Evolutionary conservation across 2,888 invertebrate genomes (phyloP), one percentile per base, ranked within the genome.

Genomic region (Idaea aversata): DNA sequence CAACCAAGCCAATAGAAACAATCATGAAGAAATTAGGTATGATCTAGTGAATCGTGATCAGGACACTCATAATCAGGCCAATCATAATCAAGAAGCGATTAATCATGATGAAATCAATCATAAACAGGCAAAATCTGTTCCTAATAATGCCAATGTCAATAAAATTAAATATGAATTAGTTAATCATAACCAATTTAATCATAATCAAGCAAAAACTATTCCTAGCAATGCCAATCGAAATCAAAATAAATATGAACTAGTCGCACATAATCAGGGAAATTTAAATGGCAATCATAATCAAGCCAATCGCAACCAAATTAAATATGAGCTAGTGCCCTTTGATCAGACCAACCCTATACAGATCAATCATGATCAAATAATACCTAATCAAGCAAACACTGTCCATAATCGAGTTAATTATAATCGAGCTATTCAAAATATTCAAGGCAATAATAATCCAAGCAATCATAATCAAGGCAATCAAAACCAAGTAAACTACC

Each of bases 401-500:
- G 36, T 36, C 0, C 6, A 5, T 47, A 47, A 47, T 47, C 47
- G 47, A 10, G 47, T 47, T 5, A 47, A 47, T 47, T 47, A 47
- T 10, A 47, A 47, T 47, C 47, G 47, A 47, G 47, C 47, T 47
- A 47, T 47, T 47, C 47, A 47, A 47, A 1, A 6, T 10, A 13
- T 47, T 7, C 47, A 47, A 16, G 58, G 15, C 15, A 58, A 58
- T 25, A 59, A 59, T 25, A 6, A 16, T 16, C 10, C 10, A 15
- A 15, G 15, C 5, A 59, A 16, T 58, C 58, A 13, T 5, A 15
- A 15, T 3, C 15, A 57, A n/a, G n/a, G 15, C 15, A 15, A 25
- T 59, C 15, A 15, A 7, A 34, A 59, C 16, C 34, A 34, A 34
- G n/a, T 57, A 62, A 64, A 65, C 70, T 15, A 57, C 69, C 65